Evolutionary conservation across 2,113 vertebrate species (phyloP).

Genomic region (Nycticorax nycticorax): DNA sequence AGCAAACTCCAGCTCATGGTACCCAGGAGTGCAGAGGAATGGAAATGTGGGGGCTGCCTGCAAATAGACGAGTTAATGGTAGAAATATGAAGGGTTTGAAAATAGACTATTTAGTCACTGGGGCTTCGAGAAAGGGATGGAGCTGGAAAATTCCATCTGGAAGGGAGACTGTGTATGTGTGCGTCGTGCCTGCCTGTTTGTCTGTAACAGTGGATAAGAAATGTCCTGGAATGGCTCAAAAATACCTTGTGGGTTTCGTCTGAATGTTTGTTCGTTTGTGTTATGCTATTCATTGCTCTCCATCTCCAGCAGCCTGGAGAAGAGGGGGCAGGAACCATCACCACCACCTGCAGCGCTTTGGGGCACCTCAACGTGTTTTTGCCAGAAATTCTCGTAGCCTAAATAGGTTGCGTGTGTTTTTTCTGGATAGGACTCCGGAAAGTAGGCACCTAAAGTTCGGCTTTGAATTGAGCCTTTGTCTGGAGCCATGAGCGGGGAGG

Average conservation of each 20-base stretch:
- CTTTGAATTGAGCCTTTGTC: constrained; percentile 59
- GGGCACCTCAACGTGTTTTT: constrained; percentile 63
- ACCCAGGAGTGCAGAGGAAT: constrained; percentile 2
- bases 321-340: constrained; percentile 46
- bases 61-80: constrained; percentile 43
- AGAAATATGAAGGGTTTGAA: constrained; percentile 59
- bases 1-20: constrained; percentile 40
- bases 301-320: constrained; percentile 38
- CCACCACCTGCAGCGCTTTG: constrained; percentile 56
- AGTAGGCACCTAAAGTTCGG: constrained; percentile 35
- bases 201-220: constrained; percentile 63
- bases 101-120: constrained; percentile 45
- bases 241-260: constrained; percentile 59
- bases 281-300: constrained; percentile 28
- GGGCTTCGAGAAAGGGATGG: constrained; percentile 48
- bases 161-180: constrained; percentile 15
- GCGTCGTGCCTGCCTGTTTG: constrained; percentile 54
- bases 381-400: constrained; percentile 29
- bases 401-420: constrained; percentile 53
- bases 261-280: constrained; percentile 21
- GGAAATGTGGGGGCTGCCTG: constrained; percentile 42
- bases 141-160: constrained; percentile 68
- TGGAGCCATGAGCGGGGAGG: background rate
- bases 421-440: constrained; percentile 53
- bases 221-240: constrained; percentile 57